Evolutionary conservation across 2,888 invertebrate genomes (phyloP).

Genomic region (Lysandra coridon): DNA sequence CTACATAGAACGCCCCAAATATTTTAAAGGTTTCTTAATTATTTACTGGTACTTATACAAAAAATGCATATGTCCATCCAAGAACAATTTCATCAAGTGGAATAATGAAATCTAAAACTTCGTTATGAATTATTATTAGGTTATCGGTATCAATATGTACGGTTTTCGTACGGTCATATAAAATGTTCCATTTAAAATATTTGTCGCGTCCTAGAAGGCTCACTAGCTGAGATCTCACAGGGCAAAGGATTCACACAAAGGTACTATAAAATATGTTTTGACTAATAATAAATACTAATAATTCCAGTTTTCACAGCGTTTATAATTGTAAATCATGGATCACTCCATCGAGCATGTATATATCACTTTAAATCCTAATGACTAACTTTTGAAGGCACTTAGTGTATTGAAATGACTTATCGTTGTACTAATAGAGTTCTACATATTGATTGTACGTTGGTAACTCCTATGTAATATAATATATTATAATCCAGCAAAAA

Average conservation of each 20-base stretch:
- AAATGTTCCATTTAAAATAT: slow-evolving; percentile 18
- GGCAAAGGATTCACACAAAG: slow-evolving; percentile 21
- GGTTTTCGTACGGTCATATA: not conserved
- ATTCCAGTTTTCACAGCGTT: slow-evolving; percentile 32
- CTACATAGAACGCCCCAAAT: slow-evolving; percentile 4
- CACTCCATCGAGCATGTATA: slow-evolving; percentile 50
- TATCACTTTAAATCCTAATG: slow-evolving; percentile 73
- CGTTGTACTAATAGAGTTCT: slow-evolving; percentile 74
- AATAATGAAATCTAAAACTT: not conserved
- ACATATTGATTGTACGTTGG: slow-evolving; percentile 78
- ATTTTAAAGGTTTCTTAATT: not conserved
- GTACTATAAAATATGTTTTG: slow-evolving; percentile 28
- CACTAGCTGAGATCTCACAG: slow-evolving; percentile 33
- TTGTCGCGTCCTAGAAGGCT: slow-evolving; percentile 16
- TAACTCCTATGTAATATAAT: slow-evolving; percentile 71
- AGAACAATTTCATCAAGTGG: not conserved
- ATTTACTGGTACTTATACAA: not conserved
- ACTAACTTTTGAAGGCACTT: slow-evolving; percentile 79
- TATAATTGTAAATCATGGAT: slow-evolving; percentile 42
- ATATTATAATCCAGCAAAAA: slow-evolving; percentile 27
- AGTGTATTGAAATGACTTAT: slow-evolving; percentile 74
- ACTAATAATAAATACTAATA: slow-evolving; percentile 29
- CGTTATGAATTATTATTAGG: not conserved
- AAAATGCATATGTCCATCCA: not conserved
- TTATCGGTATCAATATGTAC: not conserved